Percentiles rank a stretch among this genome's conserved stretches.
Conservation (phyloP, 1,140 invertebrate species). For the Drosophila biarmipes region DNA sequence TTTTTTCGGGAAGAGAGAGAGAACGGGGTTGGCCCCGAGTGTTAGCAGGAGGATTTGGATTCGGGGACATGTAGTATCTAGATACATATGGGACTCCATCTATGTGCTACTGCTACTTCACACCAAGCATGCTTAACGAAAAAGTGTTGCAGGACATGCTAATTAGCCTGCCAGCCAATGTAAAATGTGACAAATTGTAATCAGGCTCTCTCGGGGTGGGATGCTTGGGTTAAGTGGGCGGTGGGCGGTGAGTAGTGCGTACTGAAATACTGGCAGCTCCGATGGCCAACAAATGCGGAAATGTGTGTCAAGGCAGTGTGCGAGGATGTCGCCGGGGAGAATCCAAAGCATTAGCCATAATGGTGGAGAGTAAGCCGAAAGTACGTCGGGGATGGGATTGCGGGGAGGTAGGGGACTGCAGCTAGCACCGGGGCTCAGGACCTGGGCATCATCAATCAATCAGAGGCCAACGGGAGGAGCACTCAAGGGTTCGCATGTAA, state of each 20-base stretch:
- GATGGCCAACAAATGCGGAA: constrained; percentile 12
- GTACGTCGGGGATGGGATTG: constrained; percentile 1
- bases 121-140: constrained; percentile 25
- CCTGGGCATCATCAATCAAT: constrained; percentile 73
- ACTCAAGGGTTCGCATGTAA: constrained; percentile 65
- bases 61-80: neutral
- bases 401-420: neutral
- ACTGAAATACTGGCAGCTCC: neutral
- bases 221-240: neutral
- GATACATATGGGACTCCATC: neutral
- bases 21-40: constrained; percentile 3
- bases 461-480: constrained; percentile 50
- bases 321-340: constrained; percentile 4
- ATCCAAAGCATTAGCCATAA: constrained; percentile 49
- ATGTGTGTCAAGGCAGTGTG: constrained; percentile 15
- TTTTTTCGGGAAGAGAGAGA: neutral
- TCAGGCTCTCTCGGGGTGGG: constrained; percentile 19
- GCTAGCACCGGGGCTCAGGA: neutral
- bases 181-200: constrained; percentile 61
- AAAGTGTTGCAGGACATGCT: constrained; percentile 36
- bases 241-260: too few relatives aligned
- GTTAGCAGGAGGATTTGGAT: constrained; percentile 9
- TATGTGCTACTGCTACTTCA: constrained; percentile 5
- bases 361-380: constrained; percentile 8
- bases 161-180: constrained; percentile 44